Conservation (phyloP, 2,888 invertebrate genomes). For the Acrobasis consociella region DNA sequence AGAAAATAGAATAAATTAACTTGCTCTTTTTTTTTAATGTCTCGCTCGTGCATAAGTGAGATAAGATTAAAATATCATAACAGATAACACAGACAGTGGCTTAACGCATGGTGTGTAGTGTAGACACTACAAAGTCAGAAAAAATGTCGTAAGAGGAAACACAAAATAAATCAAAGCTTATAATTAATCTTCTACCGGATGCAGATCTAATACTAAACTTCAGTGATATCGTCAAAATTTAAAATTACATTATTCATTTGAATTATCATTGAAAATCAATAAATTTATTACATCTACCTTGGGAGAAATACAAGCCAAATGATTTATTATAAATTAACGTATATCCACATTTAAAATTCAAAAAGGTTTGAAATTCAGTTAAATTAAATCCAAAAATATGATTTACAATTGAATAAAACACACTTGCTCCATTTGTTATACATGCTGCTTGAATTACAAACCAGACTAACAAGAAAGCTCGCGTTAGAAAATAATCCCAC, state of each 20-base stretch:
- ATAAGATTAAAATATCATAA: slow-evolving; percentile 57
- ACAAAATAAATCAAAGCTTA: background rate
- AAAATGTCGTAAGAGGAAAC: slow-evolving; percentile 1
- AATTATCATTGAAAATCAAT: too few relatives aligned
- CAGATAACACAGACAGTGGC: slow-evolving; percentile 40
- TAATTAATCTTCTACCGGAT: background rate
- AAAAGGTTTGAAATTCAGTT: too few relatives aligned
- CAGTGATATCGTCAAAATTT: background rate
- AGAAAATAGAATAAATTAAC: background rate
- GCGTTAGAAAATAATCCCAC: slow-evolving; percentile 44
- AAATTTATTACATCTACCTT: too few relatives aligned
- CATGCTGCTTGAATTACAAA: slow-evolving; percentile 11
- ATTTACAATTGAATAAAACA: background rate
- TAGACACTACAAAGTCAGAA: background rate
- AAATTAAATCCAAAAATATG: background rate
- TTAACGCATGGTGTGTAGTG: background rate
- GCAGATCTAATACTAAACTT: background rate
- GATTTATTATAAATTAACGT: too few relatives aligned
- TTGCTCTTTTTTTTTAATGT: slow-evolving; percentile 45
- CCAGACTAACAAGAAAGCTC: slow-evolving; percentile 3
- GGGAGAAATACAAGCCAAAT: too few relatives aligned
- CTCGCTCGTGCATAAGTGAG: slow-evolving; percentile 49
- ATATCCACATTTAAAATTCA: too few relatives aligned
- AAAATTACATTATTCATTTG: too few relatives aligned
- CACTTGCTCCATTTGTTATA: background rate